Conservation (phyloP, 2,888 invertebrate species). For the Netelia virgata region DNA sequence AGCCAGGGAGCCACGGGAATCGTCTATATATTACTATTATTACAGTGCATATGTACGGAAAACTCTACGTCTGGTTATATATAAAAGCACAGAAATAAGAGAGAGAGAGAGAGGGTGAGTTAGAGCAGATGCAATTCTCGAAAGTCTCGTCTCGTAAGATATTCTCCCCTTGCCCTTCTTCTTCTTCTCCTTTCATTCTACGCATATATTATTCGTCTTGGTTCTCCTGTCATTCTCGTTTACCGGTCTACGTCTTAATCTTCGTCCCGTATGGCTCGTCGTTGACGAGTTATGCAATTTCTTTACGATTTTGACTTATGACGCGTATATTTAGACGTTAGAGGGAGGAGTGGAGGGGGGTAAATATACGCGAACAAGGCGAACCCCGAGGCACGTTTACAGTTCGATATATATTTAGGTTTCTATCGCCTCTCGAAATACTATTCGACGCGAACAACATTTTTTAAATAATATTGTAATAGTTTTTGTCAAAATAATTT, state of each 20-base stretch:
- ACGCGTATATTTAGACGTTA: constrained; percentile 69
- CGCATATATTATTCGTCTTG: constrained; percentile 40
- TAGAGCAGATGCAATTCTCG: constrained; percentile 53
- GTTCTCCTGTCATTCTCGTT: constrained; percentile 25
- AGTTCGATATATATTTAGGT: neutral
- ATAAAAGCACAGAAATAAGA: constrained; percentile 12
- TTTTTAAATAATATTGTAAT: too few species aligned
- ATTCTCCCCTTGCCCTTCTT: neutral
- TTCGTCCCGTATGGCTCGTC: constrained; percentile 1
- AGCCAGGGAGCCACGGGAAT: constrained; percentile 23
- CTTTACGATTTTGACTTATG: constrained; percentile 76
- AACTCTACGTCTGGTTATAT: constrained; percentile 26
- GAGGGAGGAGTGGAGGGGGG: neutral
- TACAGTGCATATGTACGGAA: constrained; percentile 1
- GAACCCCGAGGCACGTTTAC: neutral
- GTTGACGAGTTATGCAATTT: constrained; percentile 75
- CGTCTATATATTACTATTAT: constrained; percentile 19
- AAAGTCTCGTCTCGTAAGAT: constrained; percentile 42
- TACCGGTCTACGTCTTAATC: constrained; percentile 29
- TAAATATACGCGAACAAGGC: neutral
- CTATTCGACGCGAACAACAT: too few species aligned
- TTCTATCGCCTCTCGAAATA: too few species aligned
- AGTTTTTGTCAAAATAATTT: neutral
- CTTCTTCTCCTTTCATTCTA: constrained; percentile 5
- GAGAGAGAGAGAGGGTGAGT: constrained; percentile 9